phyloP scores from a whole-genome alignment of 2,888 invertebrate genomes.

The Augochlorella aurata region DNA sequence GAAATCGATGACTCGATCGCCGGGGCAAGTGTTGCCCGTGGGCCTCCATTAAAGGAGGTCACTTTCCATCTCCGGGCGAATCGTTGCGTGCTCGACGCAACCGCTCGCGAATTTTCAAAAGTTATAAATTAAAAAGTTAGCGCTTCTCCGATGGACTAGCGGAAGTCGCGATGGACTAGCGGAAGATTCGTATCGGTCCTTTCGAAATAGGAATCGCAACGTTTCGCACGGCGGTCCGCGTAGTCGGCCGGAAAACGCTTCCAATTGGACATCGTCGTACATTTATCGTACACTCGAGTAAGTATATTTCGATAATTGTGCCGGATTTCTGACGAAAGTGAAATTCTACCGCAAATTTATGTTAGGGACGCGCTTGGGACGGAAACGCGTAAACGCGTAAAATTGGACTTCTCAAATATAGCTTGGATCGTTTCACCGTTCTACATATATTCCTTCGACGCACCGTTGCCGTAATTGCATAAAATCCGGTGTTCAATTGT shows the following conservation, averaged over 20 bases:
- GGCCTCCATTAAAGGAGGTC: conserved; percentile 69
- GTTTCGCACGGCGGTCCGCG: not conserved
- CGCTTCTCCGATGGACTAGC: not conserved
- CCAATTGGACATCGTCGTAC: not conserved
- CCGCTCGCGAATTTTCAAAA: conserved; percentile 33
- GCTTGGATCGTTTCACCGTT: too few relatives aligned
- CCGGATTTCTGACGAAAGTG: not conserved
- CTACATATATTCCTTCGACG: too few relatives aligned
- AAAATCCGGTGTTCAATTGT: too few relatives aligned
- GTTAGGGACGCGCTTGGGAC: too few relatives aligned
- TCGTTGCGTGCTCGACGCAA: conserved; percentile 50
- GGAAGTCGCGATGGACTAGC: not conserved
- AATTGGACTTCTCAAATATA: too few relatives aligned
- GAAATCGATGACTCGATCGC: conserved; percentile 75
- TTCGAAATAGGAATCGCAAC: conserved; percentile 7
- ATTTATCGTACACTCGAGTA: too few relatives aligned
- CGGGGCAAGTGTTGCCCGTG: conserved; percentile 68
- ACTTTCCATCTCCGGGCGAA: conserved; percentile 71
- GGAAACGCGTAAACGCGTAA: too few relatives aligned
- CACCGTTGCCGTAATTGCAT: too few relatives aligned
- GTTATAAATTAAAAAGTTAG: too few relatives aligned
- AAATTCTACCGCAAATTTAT: not conserved
- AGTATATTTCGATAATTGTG: too few relatives aligned
- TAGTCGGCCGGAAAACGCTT: not conserved
- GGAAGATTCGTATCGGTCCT: not conserved